Conservation (phyloP, 2,888 invertebrate genomes). For the Pristionchus fissidentatus region DNA sequence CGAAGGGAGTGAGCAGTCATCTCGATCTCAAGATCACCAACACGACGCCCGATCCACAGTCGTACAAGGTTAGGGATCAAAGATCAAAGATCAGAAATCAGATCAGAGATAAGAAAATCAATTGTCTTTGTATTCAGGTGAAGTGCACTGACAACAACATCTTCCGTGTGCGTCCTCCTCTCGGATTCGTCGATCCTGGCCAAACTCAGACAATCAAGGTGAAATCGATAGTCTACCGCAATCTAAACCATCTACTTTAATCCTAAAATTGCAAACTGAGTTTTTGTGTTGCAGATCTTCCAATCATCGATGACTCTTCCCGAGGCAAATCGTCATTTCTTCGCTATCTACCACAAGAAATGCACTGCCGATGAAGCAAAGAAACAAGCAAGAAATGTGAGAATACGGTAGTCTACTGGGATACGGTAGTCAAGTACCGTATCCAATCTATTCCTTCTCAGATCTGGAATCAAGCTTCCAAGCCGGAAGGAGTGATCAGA, state of each 20-base stretch:
- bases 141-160: conserved; percentile 47
- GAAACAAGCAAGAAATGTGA: conserved; percentile 15
- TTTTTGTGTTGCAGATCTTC: conserved; percentile 43
- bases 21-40: conserved; percentile 42
- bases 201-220: conserved; percentile 20
- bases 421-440: neutral
- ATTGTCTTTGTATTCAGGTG: neutral
- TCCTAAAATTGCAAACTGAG: too few relatives aligned
- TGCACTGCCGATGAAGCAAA: conserved; percentile 19
- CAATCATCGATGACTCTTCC: conserved; percentile 18
- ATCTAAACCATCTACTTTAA: neutral
- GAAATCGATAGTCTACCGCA: neutral
- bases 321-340: conserved; percentile 36
- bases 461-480: conserved; percentile 15
- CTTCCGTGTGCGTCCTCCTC: conserved; percentile 44
- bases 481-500: conserved; percentile 31
- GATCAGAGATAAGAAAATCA: neutral
- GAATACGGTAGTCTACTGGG: neutral
- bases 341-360: conserved; percentile 40
- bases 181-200: conserved; percentile 43
- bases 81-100: conserved; percentile 6
- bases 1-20: conserved; percentile 40
- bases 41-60: neutral
- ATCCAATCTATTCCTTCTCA: neutral
- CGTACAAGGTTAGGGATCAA: conserved; percentile 29